Base-by-base conservation (phyloP, 2,113 vertebrate species). In the Aegithalos caudatus region DNA sequence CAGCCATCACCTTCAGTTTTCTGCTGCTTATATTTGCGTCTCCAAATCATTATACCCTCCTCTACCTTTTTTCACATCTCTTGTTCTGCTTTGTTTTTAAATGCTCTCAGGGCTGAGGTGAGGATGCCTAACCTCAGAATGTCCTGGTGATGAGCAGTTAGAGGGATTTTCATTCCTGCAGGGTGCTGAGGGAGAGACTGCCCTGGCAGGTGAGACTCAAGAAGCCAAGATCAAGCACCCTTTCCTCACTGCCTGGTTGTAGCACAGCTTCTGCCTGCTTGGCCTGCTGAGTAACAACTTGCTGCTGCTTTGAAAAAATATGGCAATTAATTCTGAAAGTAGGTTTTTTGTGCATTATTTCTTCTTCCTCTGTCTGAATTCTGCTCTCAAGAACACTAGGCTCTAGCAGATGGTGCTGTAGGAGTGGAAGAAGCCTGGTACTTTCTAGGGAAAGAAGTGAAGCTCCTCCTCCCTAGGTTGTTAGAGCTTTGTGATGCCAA, bases 401-500 rank as follows among this genome's bases (percentile, higher is more conserved):
- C 64, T 60, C 3, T 37, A n/a, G 82, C 90, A 96, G 90, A 86
- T 95, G 92, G 93, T 77, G 53, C 14, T 42, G 90, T 83, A 74
- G 82, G 90, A 88, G 85, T 81, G 31, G 51, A 81, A 81, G 60
- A 19, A 86, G 80, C 83, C 45, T 88, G 66, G 47, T 66, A 42
- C 57, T 88, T 72, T 35, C 79, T 48, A 77, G 85, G 88, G 78
- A 85, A 57, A 48, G 54, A 38, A 47, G 15, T 7, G 42, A 78
- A 29, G 44, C 42, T 23, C 27, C 62, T 45, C 24, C 53, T 28
- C 29, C 80, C 31, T 3, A 58, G 37, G 20, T 16, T 56, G 18
- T 24, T 33, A 10, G 7, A 9, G 38, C 33, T 9, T 19, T 23
- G 40, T 2, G 27, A 6, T 20, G 44, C 25, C 0, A 7, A 42